Percentiles rank a stretch among this genome's conserved stretches.
Conservation (phyloP, 1,140 invertebrate genomes). For the Hirudo medicinalis region DNA sequence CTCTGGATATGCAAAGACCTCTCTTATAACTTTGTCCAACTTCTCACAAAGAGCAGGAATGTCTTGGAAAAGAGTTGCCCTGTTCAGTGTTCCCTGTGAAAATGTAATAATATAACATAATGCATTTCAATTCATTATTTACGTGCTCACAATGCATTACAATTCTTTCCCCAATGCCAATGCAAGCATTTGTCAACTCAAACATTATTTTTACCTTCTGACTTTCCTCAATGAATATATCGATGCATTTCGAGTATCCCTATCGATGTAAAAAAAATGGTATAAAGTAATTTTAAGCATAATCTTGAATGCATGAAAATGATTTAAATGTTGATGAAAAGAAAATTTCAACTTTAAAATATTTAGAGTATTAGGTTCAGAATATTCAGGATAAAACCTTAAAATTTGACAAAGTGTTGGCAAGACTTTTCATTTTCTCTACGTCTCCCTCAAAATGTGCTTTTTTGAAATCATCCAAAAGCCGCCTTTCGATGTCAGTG, state of each 20-base stretch:
- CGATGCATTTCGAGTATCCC: constrained; percentile 84
- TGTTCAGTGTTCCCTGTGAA: constrained; percentile 53
- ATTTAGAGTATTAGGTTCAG: background rate
- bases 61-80: constrained; percentile 77
- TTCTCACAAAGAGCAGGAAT: constrained; percentile 77
- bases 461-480: constrained; percentile 87
- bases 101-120: constrained; percentile 26
- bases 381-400: constrained; percentile 47
- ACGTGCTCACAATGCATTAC: background rate
- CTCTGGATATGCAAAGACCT: constrained; percentile 89
- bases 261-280: constrained; percentile 27
- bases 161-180: constrained; percentile 2
- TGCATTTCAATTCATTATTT: no score
- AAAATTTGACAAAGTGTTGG: constrained; percentile 79
- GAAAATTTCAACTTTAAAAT: no score
- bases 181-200: background rate
- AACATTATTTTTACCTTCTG: constrained; percentile 55
- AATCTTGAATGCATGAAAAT: constrained; percentile 1
- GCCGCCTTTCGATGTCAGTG: constrained; percentile 75
- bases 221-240: constrained; percentile 92
- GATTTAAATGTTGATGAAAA: background rate
- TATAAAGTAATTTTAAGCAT: background rate
- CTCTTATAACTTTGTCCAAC: constrained; percentile 72
- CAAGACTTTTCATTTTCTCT: constrained; percentile 79
- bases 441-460: constrained; percentile 69